phyloP scores from a whole-genome alignment of 2,797 vertebrate species.

The Pangasius krempfi region DNA sequence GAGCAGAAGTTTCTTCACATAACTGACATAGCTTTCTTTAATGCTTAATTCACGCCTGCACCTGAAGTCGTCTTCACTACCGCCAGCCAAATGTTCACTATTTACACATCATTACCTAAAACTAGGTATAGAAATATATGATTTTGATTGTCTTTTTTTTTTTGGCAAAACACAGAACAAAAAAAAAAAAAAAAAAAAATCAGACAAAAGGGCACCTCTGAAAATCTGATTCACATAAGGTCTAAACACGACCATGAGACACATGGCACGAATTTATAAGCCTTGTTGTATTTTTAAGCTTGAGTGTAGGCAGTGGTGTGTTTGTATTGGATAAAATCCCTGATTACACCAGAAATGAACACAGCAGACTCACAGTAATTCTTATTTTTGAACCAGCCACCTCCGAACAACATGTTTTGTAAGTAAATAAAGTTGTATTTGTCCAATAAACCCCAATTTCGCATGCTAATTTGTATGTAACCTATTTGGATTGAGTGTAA shows the following conservation, averaged over 20 bases:
- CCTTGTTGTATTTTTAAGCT: constrained; percentile 73
- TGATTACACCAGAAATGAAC: constrained; percentile 79
- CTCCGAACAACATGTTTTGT: constrained; percentile 38
- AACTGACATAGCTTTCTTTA: not conserved
- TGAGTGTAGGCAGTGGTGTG: constrained; percentile 73
- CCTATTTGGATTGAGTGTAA: constrained; percentile 44
- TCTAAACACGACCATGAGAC: constrained; percentile 62
- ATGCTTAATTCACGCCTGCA: not conserved
- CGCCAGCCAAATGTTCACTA: constrained; percentile 6
- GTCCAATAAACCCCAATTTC: constrained; percentile 74
- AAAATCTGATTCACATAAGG: constrained; percentile 34
- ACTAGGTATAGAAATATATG: constrained; percentile 17
- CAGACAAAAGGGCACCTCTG: constrained; percentile 12
- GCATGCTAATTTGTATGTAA: constrained; percentile 58
- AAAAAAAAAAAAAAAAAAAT: not conserved
- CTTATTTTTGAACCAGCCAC: constrained; percentile 76
- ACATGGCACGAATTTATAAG: constrained; percentile 72
- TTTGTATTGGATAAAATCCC: constrained; percentile 77
- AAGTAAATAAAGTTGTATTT: constrained; percentile 58
- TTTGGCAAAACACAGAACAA: not conserved
- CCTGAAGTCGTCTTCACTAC: constrained; percentile 13
- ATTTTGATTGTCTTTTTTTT: not conserved
- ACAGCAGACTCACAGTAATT: constrained; percentile 67
- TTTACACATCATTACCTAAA: constrained; percentile 9
- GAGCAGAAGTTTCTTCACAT: not conserved